A percentile compares a stretch with the other conserved stretches of the same genome.
These are phyloP conservation scores for Pandemis heparana DNA, from an alignment of 2,888 invertebrate species.

Conservation along the genomic window DNA sequence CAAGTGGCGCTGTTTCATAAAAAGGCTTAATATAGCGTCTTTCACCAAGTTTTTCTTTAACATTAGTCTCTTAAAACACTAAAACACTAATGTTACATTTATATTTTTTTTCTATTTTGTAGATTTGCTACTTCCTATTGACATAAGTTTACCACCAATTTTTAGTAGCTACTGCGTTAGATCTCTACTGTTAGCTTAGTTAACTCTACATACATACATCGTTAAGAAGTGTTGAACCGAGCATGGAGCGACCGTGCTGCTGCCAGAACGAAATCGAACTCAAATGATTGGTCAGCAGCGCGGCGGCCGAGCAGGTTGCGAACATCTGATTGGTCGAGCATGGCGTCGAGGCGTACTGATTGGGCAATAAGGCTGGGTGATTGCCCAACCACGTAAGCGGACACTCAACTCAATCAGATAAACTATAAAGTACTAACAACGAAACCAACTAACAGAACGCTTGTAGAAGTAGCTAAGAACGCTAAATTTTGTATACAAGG, in stretches of 20 bases:
- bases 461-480: constrained; percentile 44
- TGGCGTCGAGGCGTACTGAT: constrained; percentile 84
- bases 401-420: constrained; percentile 77
- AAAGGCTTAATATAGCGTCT: constrained; percentile 84
- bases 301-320: constrained; percentile 68
- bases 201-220: constrained; percentile 86
- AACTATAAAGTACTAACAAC: constrained; percentile 54
- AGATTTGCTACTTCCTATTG: constrained; percentile 77
- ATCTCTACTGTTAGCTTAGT: constrained; percentile 76
- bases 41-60: constrained; percentile 83
- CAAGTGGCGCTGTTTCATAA: constrained; percentile 71
- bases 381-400: constrained; percentile 89
- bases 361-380: constrained; percentile 91
- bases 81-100: constrained; percentile 80
- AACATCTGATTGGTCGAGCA: constrained; percentile 74
- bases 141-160: constrained; percentile 85
- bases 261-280: constrained; percentile 60
- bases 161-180: constrained; percentile 73
- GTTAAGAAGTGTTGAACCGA: constrained; percentile 67
- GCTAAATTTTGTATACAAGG: constrained; percentile 73
- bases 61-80: constrained; percentile 77
- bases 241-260: constrained; percentile 61
- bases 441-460: constrained; percentile 49
- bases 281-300: constrained; percentile 58
- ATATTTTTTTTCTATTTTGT: constrained; percentile 74